Percentiles rank a stretch among this genome's conserved stretches.
Conservation (phyloP, 2,888 invertebrate species). For the Spodoptera exigua region DNA sequence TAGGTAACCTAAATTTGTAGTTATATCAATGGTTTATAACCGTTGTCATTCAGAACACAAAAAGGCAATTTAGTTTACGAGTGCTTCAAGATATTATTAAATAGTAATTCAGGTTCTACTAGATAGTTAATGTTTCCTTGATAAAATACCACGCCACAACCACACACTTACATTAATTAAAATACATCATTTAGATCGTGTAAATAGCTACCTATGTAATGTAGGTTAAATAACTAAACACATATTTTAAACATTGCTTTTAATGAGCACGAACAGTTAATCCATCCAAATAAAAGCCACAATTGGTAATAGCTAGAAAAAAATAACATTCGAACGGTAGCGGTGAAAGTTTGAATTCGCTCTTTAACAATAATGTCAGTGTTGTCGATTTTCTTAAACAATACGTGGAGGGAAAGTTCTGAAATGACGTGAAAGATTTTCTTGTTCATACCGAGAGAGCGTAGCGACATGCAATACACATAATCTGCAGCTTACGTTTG, state of each 20-base stretch:
- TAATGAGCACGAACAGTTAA: too few relatives aligned
- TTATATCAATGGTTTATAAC: too few relatives aligned
- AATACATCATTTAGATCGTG: conserved; percentile 31
- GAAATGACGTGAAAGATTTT: conserved; percentile 49
- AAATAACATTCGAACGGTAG: conserved; percentile 19
- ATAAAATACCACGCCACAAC: not conserved
- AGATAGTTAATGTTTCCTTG: too few relatives aligned
- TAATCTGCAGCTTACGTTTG: conserved; percentile 53
- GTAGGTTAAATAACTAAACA: conserved; percentile 12
- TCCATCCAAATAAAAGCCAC: not conserved
- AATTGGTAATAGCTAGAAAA: not conserved
- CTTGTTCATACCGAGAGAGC: conserved; percentile 50
- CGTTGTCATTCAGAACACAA: too few relatives aligned
- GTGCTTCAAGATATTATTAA: not conserved
- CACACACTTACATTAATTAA: not conserved
- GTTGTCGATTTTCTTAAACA: conserved; percentile 44
- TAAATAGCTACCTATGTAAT: conserved; percentile 15
- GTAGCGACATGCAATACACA: conserved; percentile 50
- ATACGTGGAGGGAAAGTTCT: conserved; percentile 51
- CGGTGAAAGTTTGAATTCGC: conserved; percentile 39
- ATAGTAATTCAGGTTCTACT: too few relatives aligned
- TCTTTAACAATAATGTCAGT: conserved; percentile 28
- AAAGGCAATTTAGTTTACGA: not conserved
- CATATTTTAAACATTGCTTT: too few relatives aligned
- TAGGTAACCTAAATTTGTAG: conserved; percentile 25